Base-by-base conservation (phyloP, 37 sponge, comb jelly and placozoan genomes). In the Bolinopsis microptera region DNA sequence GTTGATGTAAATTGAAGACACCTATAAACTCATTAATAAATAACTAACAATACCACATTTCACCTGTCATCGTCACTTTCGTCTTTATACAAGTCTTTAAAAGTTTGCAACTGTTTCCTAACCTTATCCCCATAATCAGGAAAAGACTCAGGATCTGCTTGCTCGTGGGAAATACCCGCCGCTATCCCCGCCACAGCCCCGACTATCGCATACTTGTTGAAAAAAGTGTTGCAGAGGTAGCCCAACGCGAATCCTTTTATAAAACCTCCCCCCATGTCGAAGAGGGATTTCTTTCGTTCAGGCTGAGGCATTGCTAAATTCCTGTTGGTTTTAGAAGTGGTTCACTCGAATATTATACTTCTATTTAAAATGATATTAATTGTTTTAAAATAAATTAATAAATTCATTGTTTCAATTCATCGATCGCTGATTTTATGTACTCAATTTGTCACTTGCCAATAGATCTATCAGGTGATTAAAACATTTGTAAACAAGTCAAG, bases 211-310 rank as follows among this genome's bases (percentile, higher is more conserved):
- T 23, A 28, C 26, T 86, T 86, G 61, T 86, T 86, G 61, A 86
- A 86, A 25, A 86, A n/a, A 22, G 30, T 38, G 35, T 34, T 86
- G 30, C 9, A 41, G 35, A 86, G 5, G 31, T 36, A 34, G 3
- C 90, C 90, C 2, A 34, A 40, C 13, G 90, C 90, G 26, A 86
- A 86, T 21, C 90, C 90, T 27, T 77, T 77, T 34, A 35, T 36
- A 18, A 35, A 32, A 70, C 74, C 27, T 70, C 3, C n/a, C 1
- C 9, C 80, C 0, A 77, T 77, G 33, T 77, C 80, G 21, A 77
- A 32, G 37, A 77, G 80, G 3, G 80, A 36, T 77, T 77, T 77
- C 80, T 77, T 77, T 48, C 61, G 5, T 48, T 48, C 61, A 18
- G 61, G 26, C 74, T 22, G 68, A 67, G 68, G 68, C 13, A 67